Conservation (phyloP, 37 sponge, comb jelly and placozoan species). For the Agelas oroides region DNA sequence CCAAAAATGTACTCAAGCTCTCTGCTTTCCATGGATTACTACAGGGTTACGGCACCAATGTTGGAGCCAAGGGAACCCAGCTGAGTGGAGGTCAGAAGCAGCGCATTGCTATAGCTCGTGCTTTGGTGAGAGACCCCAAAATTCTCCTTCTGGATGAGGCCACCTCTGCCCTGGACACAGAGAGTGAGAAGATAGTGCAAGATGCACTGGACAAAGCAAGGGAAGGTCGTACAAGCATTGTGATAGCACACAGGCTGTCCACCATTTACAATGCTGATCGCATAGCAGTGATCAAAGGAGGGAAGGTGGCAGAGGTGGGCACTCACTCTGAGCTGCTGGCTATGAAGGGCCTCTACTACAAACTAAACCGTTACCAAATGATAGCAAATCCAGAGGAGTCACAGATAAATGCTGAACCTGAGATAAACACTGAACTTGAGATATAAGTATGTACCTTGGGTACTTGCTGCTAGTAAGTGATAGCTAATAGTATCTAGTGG, state of each 20-base stretch:
- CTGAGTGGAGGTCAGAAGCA: slow-evolving; percentile 89
- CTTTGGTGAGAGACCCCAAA: slow-evolving; percentile 81
- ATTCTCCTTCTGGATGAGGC: slow-evolving; percentile 88
- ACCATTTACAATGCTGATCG: slow-evolving; percentile 85
- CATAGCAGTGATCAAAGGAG: slow-evolving; percentile 83
- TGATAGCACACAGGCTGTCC: slow-evolving; percentile 91
- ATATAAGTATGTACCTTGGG: too few species aligned
- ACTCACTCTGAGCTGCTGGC: slow-evolving; percentile 78
- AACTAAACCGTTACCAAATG: slow-evolving; percentile 69
- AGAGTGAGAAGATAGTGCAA: slow-evolving; percentile 89
- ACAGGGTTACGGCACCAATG: slow-evolving; percentile 76
- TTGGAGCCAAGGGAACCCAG: slow-evolving; percentile 76
- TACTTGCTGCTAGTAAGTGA: too few species aligned
- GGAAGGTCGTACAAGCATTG: slow-evolving; percentile 87
- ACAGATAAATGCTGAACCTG: too few species aligned
- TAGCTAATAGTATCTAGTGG: too few species aligned
- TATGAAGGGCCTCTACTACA: slow-evolving; percentile 78
- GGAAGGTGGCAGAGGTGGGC: slow-evolving; percentile 66
- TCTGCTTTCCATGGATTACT: not conserved
- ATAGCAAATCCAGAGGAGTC: not conserved
- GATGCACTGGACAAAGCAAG: slow-evolving; percentile 88
- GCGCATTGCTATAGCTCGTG: slow-evolving; percentile 84
- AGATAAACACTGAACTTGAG: too few species aligned
- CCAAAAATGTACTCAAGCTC: too few species aligned
- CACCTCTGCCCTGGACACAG: slow-evolving; percentile 86